Conservation (phyloP, 2,888 invertebrate genomes). For the Ypsolopha sequella region DNA sequence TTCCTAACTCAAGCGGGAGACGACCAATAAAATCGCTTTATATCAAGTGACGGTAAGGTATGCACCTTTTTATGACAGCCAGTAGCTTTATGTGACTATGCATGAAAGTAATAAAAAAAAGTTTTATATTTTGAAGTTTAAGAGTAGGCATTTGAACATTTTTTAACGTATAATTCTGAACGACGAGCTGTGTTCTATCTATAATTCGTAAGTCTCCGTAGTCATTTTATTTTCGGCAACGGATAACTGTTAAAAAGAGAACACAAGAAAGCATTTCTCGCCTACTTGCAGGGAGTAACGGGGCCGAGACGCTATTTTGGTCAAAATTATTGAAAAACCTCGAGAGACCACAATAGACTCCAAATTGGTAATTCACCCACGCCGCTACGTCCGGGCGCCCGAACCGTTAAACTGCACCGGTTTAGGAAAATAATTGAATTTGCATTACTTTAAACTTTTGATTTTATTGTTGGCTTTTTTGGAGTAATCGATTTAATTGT, state of each 20-base stretch:
- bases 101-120: not conserved
- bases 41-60: conserved; percentile 7
- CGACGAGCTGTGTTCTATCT: no score
- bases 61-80: conserved; percentile 16
- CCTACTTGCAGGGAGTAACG: conserved; percentile 35
- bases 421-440: no score
- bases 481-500: no score
- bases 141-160: no score
- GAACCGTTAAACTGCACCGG: no score
- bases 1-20: conserved; percentile 17
- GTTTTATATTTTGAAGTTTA: not conserved
- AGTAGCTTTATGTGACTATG: not conserved
- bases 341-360: conserved; percentile 35
- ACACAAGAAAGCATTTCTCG: conserved; percentile 5
- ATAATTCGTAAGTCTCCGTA: not conserved
- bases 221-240: not conserved
- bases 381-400: not conserved
- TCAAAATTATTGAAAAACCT: conserved; percentile 52
- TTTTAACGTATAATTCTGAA: no score
- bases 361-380: conserved; percentile 29
- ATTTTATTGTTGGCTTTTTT: no score
- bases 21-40: conserved; percentile 6
- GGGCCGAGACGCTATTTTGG: conserved; percentile 17
- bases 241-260: not conserved
- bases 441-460: no score